Base-by-base conservation (phyloP, 2,113 vertebrate genomes). In the Tetrao urogallus region DNA sequence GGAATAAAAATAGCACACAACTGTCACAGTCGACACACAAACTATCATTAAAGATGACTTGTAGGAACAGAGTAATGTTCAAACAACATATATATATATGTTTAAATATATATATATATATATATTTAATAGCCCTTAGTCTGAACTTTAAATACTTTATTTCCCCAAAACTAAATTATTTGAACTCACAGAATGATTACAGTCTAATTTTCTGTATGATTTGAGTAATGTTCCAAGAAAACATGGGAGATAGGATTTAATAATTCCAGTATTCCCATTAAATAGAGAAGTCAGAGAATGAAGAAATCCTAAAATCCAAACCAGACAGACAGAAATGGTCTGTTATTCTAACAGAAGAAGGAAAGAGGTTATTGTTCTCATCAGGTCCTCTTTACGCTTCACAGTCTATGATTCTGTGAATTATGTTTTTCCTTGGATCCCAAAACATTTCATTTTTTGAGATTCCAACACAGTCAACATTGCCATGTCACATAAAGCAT, bases 401-500 rank as follows among this genome's bases (percentile, higher is more conserved):
- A 72, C 4, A 11, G 74, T 69, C 40, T 65, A 15, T 66, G 76
- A 76, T 8, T 54, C 0, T 0, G 30, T 73, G 24, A 86, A 92
- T 63, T 40, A 61, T 52, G 6, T 36, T 84, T 91, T 87, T 42
- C 38, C 17, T 81, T 90, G 80, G 64, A 74, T 89, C 84, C 58
- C 45, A 94, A 88, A 82, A 82, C 9, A 52, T 30, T 28, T 20
- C 0, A 56, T 89, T 61, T 74, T 91, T 61, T 27, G 30, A 96
- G 65, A 95, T 93, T 92, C 54, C 79, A 92, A 79, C 52, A 66
- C 60, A 88, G 85, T 66, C 77, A 94, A 86, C 9, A 66, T 30
- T 75, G 34, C 12, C 38, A 67, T 88, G 64, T 90, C 94, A 96
- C 84, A 97, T 95, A 95, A 8, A 76, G 43, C 77, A 69, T 76